phyloP scores from a whole-genome alignment of 2,113 vertebrate species.

The Rynchops niger region DNA sequence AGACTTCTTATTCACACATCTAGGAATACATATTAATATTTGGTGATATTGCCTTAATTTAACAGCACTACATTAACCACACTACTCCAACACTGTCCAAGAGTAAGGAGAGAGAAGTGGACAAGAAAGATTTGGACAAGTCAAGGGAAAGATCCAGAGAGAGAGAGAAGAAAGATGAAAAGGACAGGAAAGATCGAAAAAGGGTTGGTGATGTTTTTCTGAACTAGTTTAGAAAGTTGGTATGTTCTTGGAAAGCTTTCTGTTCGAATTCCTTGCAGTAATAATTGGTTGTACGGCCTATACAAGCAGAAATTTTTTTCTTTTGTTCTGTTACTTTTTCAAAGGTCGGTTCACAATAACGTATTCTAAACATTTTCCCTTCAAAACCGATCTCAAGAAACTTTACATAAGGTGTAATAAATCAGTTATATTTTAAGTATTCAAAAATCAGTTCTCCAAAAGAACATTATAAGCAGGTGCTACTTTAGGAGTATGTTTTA shows the following conservation, averaged over 20 bases:
- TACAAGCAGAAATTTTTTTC: neutral
- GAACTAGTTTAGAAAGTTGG: conserved; percentile 52
- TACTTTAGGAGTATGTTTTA: neutral
- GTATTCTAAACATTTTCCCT: neutral
- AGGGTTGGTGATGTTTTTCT: conserved; percentile 81
- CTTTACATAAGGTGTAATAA: neutral
- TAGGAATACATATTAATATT: conserved; percentile 68
- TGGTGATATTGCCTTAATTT: conserved; percentile 82
- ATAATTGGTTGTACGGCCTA: neutral
- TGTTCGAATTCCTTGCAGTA: neutral
- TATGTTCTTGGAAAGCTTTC: neutral
- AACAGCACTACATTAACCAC: conserved; percentile 91
- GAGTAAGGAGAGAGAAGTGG: conserved; percentile 89
- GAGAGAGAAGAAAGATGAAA: conserved; percentile 91
- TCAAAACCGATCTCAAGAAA: neutral
- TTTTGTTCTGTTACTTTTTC: neutral
- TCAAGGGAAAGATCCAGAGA: conserved; percentile 89
- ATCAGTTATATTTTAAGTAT: neutral
- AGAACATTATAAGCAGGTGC: neutral
- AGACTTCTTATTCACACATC: conserved; percentile 35
- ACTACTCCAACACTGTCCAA: conserved; percentile 85
- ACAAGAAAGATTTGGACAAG: conserved; percentile 91
- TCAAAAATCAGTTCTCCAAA: neutral
- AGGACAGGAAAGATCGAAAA: conserved; percentile 89
- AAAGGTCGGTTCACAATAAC: neutral